Evolutionary conservation across 2,113 vertebrate genomes (phyloP), one percentile per base, ranked within the genome.

Genomic region (Eurypyga helias): DNA sequence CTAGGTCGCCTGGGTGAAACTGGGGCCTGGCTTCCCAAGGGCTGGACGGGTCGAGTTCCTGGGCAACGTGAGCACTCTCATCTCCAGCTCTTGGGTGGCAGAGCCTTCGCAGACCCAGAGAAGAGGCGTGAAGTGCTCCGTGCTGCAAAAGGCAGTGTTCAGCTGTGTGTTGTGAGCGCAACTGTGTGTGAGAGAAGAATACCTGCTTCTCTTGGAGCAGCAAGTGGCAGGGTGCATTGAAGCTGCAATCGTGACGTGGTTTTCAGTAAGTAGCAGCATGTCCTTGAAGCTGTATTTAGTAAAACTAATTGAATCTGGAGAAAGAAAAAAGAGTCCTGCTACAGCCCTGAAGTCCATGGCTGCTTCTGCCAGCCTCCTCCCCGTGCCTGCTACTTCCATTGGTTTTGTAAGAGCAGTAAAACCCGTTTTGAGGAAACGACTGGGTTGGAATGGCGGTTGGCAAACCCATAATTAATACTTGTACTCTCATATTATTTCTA

Each of bases 1-100:
- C 3, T 36, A 6, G 13, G 0, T 15, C 5, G 2, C 7, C 7
- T 13, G 16, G n/a, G 26, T 70, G 51, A 55, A 54, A 20, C 4
- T 52, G 34, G 54, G 54, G 7, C 33, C 13, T 28, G 4, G 29
- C 46, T 87, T 71, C 15, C 19, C 25, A 8, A 25, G 38, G 17
- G 11, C 8, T 51, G 75, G 15, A 25, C 31, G n/a, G n/a, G 45
- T 34, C 80, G n/a, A 33, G 58, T 85, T 52, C 43, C 45, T 71
- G 65, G 16, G 5, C 61, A 5, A 33, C 48, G 36, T 45, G 28
- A 65, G 21, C 8, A 6, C 1, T 0, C 33, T 33, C 41, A 57
- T 48, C 25, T 84, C 11, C 33, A 67, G 13, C 12, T 52, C 4
- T 87, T 69, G 57, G 58, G 7, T 72, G 38, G n/a, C 11, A 18